Evolutionary conservation across 2,113 vertebrate genomes (phyloP), one percentile per base, ranked within the genome.

Genomic region (Hippocampus guttulatus): DNA sequence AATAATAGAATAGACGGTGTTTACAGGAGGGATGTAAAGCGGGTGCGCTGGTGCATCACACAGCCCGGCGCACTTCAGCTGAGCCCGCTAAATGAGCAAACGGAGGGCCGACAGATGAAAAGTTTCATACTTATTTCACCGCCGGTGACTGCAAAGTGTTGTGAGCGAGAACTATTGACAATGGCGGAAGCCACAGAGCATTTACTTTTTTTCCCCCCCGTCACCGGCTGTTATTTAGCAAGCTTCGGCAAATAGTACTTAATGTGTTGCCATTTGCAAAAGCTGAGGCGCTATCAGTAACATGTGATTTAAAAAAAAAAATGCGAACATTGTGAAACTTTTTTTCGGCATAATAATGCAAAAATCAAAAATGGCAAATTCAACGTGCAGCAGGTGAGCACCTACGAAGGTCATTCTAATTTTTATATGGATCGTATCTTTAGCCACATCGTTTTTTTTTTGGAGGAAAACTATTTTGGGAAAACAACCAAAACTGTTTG

Each of bases 1-100:
- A 92, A 92, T 91, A 92, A 91, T 90, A 91, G 89, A 85, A 91
- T 87, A 88, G 90, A 90, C 87, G 85, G 84, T 91, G 87, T 92
- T 93, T 93, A 93, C 87, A 90, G 89, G 89, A 84, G 67, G 87
- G 88, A 91, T 91, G 90, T 91, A 89, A 89, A 90, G 87, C 89
- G 85, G 88, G 88, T 76, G 84, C 85, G 80, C 78, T 88, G 84
- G 84, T 85, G 88, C 90, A 84, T 91, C 86, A 78, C 88, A 88
- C 87, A 85, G 79, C 84, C 87, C 83, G 86, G 81, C 88, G 85
- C 88, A 87, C 89, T 90, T 90, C 86, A 92, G 87, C 90, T 88
- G 88, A 87, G 91, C 85, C 86, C 86, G 81, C 75, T 88, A 90
- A 93, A 89, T 90, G 88, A 90, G 89, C 82, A 70, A 81, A 90